Conservation (phyloP, 2,113 vertebrate genomes). For the Seriola rivoliana region DNA sequence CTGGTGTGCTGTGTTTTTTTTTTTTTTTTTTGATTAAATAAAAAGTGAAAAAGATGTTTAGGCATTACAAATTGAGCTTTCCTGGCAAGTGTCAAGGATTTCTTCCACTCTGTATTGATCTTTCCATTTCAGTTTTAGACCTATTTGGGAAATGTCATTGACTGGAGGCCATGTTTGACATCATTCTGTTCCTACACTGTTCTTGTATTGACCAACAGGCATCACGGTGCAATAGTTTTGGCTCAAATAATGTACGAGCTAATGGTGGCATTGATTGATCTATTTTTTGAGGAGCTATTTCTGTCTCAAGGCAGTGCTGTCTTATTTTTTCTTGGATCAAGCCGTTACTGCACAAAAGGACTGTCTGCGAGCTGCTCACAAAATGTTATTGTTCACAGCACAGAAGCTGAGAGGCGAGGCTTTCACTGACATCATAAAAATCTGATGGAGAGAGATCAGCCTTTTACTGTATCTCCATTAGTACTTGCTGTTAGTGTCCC, state of each 20-base stretch:
- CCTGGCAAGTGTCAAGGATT: slow-evolving; percentile 30
- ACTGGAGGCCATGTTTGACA: slow-evolving; percentile 45
- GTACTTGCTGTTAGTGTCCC: slow-evolving; percentile 11
- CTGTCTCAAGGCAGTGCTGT: slow-evolving; percentile 2
- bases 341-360: slow-evolving; percentile 5
- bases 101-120: slow-evolving; percentile 49
- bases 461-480: slow-evolving; percentile 18
- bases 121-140: slow-evolving; percentile 54
- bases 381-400: neutral
- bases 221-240: slow-evolving; percentile 1
- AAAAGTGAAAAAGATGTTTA: slow-evolving; percentile 10
- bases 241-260: slow-evolving; percentile 24
- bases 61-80: slow-evolving; percentile 16
- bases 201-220: slow-evolving; percentile 41
- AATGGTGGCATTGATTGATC: slow-evolving; percentile 26
- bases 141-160: slow-evolving; percentile 28
- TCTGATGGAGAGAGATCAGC: slow-evolving; percentile 1
- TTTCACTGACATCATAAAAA: slow-evolving; percentile 20
- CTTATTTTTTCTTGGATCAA: slow-evolving; percentile 19
- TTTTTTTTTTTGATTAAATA: slow-evolving; percentile 34
- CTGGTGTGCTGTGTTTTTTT: slow-evolving; percentile 13
- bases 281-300: slow-evolving; percentile 45
- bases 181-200: neutral
- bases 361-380: slow-evolving; percentile 2
- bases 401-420: slow-evolving; percentile 8